Evolutionary conservation across 2,888 invertebrate species (phyloP), one percentile per base, ranked within the genome.

Genomic region (Tetrapedia diversipes): DNA sequence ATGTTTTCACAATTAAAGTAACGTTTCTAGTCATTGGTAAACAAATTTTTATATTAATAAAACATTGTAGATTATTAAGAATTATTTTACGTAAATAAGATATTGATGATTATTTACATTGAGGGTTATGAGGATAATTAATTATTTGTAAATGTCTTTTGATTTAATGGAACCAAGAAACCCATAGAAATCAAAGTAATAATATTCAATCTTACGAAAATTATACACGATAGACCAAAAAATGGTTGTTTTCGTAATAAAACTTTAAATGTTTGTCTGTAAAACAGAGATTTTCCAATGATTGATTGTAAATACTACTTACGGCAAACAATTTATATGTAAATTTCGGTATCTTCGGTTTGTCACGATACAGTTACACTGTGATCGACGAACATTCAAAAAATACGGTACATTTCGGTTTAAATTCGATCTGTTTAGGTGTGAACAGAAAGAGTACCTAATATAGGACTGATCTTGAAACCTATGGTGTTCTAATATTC

Each of bases 381-480:
- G 8, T 4, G 27, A 29, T 4, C 10, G 32, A 22, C 14, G 1
- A 45, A 70, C 32, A 45, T 49, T 69, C 59, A 53, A 8, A 32
- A 29, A 66, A 45, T 29, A 37, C 29, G 27, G 2, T 8, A 37
- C 61, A 71, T 61, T 41, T 11, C 51, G 29, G 4, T 43, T 53
- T 2, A 14, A 39, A 65, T 43, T 34, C 14, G n/a, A 1, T 41
- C 16, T 45, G 19, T 34, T n/a, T n/a, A 39, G 10, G 41, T 57
- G 51, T 45, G 8, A 37, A 47, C 34, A 10, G 51, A 4, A 56
- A 29, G 37, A n/a, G 45, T 29, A 45, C 3, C n/a, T 19, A 24
- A 34, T 37, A 16, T 10, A 19, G 22, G 63, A 77, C 77, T 78
- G 39, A 32, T 22, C 24, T 66, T 16, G 4, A 22, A 34, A 34